Conservation (phyloP, 2,113 vertebrate genomes). For the Vombatus ursinus region DNA sequence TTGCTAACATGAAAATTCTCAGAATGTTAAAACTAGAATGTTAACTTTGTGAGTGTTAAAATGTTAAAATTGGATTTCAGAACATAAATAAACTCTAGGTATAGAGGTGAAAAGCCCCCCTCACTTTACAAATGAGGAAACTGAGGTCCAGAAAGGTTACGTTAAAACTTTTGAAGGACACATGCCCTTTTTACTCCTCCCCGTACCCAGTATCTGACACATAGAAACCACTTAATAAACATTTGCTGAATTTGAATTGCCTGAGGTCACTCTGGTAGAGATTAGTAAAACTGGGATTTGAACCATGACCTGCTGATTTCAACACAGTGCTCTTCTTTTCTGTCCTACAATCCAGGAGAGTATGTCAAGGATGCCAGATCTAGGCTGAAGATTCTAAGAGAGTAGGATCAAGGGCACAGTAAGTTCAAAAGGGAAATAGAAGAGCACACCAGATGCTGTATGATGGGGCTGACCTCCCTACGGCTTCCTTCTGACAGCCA, state of each 20-base stretch:
- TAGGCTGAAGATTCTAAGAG: not conserved
- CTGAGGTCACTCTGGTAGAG: not conserved
- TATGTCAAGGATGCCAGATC: not conserved
- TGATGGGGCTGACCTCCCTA: not conserved
- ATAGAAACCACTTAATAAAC: not conserved
- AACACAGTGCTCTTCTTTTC: not conserved
- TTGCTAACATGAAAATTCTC: not conserved
- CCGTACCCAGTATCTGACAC: not conserved
- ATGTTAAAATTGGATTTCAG: not conserved
- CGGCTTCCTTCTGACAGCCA: not conserved
- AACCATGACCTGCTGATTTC: not conserved
- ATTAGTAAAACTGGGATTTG: not conserved
- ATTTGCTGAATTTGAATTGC: not conserved
- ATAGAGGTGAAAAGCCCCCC: accelerated
- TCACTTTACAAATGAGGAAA: not conserved
- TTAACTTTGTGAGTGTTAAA: too few relatives aligned
- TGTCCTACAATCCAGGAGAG: not conserved
- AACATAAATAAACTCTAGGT: not conserved
- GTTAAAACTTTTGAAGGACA: not conserved
- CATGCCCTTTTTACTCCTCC: not conserved
- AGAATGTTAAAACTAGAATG: not conserved
- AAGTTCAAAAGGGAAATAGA: not conserved
- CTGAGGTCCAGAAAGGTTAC: not conserved
- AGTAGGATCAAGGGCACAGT: not conserved
- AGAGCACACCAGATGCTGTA: not conserved